Conservation (phyloP, 2,113 vertebrate genomes). For the Plecturocebus donacophilus region DNA sequence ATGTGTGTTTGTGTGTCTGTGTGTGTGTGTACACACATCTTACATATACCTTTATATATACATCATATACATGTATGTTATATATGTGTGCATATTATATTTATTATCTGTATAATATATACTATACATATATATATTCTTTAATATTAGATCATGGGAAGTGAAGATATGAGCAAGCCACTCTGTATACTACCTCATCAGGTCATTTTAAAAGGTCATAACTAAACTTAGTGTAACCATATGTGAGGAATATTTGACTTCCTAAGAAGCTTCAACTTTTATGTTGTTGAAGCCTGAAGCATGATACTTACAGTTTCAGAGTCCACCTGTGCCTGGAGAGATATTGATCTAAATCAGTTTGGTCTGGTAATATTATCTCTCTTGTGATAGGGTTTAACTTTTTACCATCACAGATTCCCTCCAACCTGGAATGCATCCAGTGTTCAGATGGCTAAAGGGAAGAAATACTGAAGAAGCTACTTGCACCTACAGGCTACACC, state of each 20-base stretch:
- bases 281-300: neutral
- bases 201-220: neutral
- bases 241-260: neutral
- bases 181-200: neutral
- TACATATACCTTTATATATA: too few species aligned
- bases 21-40: too few species aligned
- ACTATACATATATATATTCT: neutral
- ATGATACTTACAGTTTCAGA: neutral
- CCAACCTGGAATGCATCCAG: conserved; percentile 19
- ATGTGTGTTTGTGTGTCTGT: too few species aligned
- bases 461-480: conserved; percentile 66
- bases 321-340: neutral
- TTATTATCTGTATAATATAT: too few species aligned
- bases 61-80: too few species aligned
- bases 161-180: neutral
- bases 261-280: neutral
- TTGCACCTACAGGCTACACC: conserved; percentile 78
- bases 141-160: neutral
- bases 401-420: conserved; percentile 30
- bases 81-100: too few species aligned
- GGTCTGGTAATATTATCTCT: neutral
- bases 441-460: neutral
- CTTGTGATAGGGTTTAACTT: conserved; percentile 33
- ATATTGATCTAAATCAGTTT: conserved; percentile 32
- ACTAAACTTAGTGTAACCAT: neutral